Evolutionary conservation across 2,797 vertebrate genomes (phyloP), one percentile per base, ranked within the genome.

Genomic region (Enteromius afrohamiltoni): DNA sequence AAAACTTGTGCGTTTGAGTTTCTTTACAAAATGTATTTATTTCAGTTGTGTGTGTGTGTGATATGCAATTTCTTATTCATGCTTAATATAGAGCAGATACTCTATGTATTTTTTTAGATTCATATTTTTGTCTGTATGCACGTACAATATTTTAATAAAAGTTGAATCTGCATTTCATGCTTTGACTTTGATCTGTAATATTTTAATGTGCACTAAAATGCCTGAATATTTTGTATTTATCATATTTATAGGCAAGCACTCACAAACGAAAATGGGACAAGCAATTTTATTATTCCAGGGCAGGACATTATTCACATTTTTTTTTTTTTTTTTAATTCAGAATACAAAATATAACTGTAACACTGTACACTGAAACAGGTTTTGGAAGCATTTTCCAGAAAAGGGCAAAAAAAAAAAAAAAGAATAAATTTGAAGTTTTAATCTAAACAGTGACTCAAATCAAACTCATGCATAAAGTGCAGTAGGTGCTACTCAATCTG

Each of bases 261-360:
- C 74, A 78, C 65, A 70, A 70, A 26, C 10, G 16, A 62, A 26
- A 49, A 62, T 7, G 75, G 75, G 82, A 40, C 26, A 62, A 60
- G 26, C 26, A 8, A 37, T 47, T 83, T 83, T 83, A 78, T 83
- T 83, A 69, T 78, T 83, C 13, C 21, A 78, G 65, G 65, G 34
- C 23, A 77, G 65, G 1, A 58, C 40, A 83, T 78, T 26, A 37
- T 83, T 55, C 55, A 79, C 79, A 69, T 5, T n/a, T 51, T 65
- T 34, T 26, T 19, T 13, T 45, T 65, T 74, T 34, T 45, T 73
- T 85, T 83, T 69, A 5, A 26, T 79, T 80, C 73, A 21, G 9
- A 80, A 83, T 86, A 86, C 64, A 31, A 83, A 71, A 83, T 76
- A 83, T 51, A 37, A 37, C 19, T 83, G 75, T 86, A 82, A 69